Evolutionary conservation across 1,140 invertebrate species (phyloP), one percentile per base, ranked within the genome.

Genomic region (Sinella curviseta): DNA sequence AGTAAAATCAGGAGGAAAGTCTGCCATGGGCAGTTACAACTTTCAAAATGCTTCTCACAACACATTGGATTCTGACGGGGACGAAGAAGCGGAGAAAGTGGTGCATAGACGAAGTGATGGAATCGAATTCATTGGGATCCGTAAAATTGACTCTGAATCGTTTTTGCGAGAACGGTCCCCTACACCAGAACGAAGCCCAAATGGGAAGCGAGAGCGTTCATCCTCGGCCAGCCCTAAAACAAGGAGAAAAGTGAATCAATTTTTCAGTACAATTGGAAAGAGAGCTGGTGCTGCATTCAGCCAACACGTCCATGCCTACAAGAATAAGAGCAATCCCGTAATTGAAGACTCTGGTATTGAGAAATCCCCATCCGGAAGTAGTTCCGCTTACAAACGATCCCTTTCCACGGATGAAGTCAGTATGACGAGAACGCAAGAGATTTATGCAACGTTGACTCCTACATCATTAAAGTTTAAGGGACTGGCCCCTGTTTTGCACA

Each of bases 201-300:
- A 30, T 8, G 34, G 30, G 17, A 82, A 82, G 33, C 55, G 76
- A 67, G 77, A 83, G 30, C 67, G 81, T 17, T 77, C 79, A 14
- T 80, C 80, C n/a, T 82, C 81, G 0, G 78, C 67, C 0, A 83
- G 83, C 54, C 83, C 83, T 8, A 83, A 83, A 80, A 74, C 83
- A 4, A 78, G 80, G 36, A 48, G 83, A 73, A 80, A 81, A 81
- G 83, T 84, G 1, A 84, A 84, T 77, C 83, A 84, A 34, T 84
- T 84, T 55, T 84, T 84, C 54, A 84, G 83, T 70, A 84, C 83
- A 3, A 82, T 84, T 35, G 83, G 83, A n/a, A 84, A 82, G 77
- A 82, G 77, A 54, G 83, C 83, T n/a, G 83, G 83, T 31, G 83
- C 83, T 65, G 83, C 83, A 1, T 84, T 81, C 24, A 80, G 80